Base-by-base conservation (phyloP, 2,113 vertebrate genomes). In the Chrysemys picta region DNA sequence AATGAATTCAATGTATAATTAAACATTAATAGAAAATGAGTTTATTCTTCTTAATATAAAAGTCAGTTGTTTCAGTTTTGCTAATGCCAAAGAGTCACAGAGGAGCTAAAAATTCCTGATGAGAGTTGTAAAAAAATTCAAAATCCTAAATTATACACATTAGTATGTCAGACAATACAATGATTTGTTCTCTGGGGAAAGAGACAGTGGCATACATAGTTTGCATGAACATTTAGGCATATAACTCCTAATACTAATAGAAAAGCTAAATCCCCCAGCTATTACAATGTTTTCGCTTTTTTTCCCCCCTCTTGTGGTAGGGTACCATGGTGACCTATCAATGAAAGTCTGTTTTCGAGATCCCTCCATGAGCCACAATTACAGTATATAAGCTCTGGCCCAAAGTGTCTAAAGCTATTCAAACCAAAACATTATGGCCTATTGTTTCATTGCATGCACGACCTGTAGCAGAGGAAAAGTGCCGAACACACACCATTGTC, bases 1-100 rank as follows among this genome's bases (percentile, higher is more conserved):
- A 93, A 47, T 81, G 9, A 38, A 83, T 95, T 96, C 83, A 47
- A 62, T 82, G 75, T 91, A 84, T 88, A 91, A 95, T 95, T 93
- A 82, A 95, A 95, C 94, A 88, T 83, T 97, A 83, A 85, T 29
- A 91, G 75, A 80, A 80, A 86, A 93, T 80, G 0, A 85, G 31
- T 84, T 95, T 95, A 87, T 85, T 96, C 62, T 59, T 86, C 84
- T 35, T 82, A 92, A 88, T 84, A 83, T 25, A 42, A 93, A 92
- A 79, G 49, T 94, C 91, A 95, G 88, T 50, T 25, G 2, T 80
- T 93, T 88, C 85, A 88, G 52, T 69, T 95, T 95, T 93, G 22
- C 57, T 83, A 95, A 91, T 85, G 52, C 47, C 56, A 38, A 89
- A 85, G 88, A 94, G n/a, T 83, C 24, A 87, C 75, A 93, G 84